Evolutionary conservation across 1,140 invertebrate genomes (phyloP), one percentile per base, ranked within the genome.

Genomic region (Zaprionus davidi): DNA sequence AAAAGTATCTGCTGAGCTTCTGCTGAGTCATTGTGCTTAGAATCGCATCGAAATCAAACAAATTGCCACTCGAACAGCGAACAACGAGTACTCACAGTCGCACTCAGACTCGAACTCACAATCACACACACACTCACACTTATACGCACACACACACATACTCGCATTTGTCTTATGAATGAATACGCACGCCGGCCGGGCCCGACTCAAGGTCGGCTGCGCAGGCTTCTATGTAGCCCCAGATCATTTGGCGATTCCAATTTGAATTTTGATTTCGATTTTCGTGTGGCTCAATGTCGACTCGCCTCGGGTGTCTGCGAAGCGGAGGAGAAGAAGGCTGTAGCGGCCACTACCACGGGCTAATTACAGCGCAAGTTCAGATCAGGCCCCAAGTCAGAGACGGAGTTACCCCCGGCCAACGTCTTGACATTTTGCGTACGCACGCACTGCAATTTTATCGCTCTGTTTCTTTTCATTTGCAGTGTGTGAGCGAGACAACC

Each of bases 161-260:
- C n/a, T 38, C 51, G 31, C 56, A 58, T 13, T 49, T 15, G 67
- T 79, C 31, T 79, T 82, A 82, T 82, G 81, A 82, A 82, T 73
- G 76, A 77, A 86, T 72, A 81, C 75, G 58, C 68, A 75, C 55
- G 58, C 49, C 46, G 20, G 63, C 57, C 38, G 44, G 17, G 78
- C 59, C 28, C 34, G 44, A 44, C 41, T 51, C 84, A 86, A 86
- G 83, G 83, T 82, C 83, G 84, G 84, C 60, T 79, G 83, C 68
- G 83, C 82, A 86, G 79, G 82, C 82, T 87, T 86, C 83, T 79
- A 87, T 86, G 82, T 80, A 74, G 53, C 59, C 55, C 53, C 62
- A 83, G 82, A 82, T 80, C 77, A 71, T 44, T 64, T 64, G 60
- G 73, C 17, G 28, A 56, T 55, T 49, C 51, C 55, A 64, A 78